These are phyloP conservation scores for Vipera latastei DNA, from an alignment of 2,797 vertebrate species.

Conservation along the genomic window DNA sequence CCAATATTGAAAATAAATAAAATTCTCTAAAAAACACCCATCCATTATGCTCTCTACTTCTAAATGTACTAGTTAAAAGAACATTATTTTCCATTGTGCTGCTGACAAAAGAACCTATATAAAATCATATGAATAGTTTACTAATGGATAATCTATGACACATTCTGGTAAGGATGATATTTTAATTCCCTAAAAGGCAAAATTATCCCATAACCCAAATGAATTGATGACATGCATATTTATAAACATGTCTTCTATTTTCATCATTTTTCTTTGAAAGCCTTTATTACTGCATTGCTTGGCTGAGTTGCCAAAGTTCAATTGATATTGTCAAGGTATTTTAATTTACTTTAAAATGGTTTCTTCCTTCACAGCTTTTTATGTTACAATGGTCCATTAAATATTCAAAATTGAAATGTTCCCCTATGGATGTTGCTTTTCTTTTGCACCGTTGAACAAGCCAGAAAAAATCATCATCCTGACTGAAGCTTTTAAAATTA, in stretches of 20 bases:
- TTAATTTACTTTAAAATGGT: constrained; percentile 28
- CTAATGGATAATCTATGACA: not conserved
- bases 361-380: not conserved
- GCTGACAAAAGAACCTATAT: constrained; percentile 20
- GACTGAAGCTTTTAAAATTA: not conserved
- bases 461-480: not conserved
- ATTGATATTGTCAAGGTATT: not conserved
- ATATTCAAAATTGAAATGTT: constrained; percentile 15
- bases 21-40: not conserved
- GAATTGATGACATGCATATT: not conserved
- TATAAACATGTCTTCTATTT: not conserved
- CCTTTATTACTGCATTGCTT: not conserved
- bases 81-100: constrained; percentile 5
- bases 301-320: not conserved
- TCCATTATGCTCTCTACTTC: not conserved
- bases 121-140: not conserved
- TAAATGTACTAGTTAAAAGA: not conserved
- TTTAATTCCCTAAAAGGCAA: constrained; percentile 33
- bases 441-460: not conserved
- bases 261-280: not conserved
- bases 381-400: not conserved
- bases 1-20: not conserved
- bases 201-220: not conserved
- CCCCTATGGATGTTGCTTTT: not conserved
- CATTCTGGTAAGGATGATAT: constrained; percentile 22